Percentiles rank a stretch among this genome's conserved stretches.
phyloP scores from a whole-genome alignment of 2,113 vertebrate species.

The Phoenicopterus ruber region DNA sequence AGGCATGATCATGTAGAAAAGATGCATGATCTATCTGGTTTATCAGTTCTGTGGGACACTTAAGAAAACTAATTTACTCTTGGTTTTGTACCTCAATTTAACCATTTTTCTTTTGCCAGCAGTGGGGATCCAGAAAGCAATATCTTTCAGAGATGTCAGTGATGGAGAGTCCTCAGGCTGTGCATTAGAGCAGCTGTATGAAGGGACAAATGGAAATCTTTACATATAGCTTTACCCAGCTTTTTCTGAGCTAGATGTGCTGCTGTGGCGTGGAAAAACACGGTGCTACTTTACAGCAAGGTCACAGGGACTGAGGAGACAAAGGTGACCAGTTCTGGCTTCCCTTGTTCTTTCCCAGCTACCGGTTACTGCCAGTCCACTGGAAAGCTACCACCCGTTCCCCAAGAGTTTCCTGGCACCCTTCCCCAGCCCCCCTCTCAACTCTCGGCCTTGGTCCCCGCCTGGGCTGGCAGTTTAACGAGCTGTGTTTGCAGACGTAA shows the following conservation, averaged over 20 bases:
- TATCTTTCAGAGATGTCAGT: neutral
- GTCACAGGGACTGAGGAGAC: neutral
- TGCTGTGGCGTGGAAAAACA: neutral
- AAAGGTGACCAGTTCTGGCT: neutral
- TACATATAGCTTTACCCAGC: neutral
- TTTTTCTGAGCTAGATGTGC: neutral
- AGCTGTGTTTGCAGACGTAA: neutral
- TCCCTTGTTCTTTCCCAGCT: neutral
- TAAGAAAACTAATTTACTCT: neutral
- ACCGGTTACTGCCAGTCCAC: neutral
- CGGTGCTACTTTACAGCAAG: neutral
- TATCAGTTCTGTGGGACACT: neutral
- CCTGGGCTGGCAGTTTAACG: neutral
- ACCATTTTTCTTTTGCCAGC: neutral
- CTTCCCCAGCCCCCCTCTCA: neutral
- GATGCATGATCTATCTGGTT: neutral
- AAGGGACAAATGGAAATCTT: neutral
- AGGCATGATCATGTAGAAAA: neutral
- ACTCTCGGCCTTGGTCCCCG: neutral
- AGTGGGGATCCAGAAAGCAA: neutral
- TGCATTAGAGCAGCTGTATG: neutral
- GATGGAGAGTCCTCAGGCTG: neutral
- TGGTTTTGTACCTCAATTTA: neutral
- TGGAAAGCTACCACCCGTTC: neutral
- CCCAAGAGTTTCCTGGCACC: neutral